These are phyloP conservation scores for Syrrhaptes paradoxus DNA, from an alignment of 2,113 vertebrate genomes.

Conservation along the genomic window DNA sequence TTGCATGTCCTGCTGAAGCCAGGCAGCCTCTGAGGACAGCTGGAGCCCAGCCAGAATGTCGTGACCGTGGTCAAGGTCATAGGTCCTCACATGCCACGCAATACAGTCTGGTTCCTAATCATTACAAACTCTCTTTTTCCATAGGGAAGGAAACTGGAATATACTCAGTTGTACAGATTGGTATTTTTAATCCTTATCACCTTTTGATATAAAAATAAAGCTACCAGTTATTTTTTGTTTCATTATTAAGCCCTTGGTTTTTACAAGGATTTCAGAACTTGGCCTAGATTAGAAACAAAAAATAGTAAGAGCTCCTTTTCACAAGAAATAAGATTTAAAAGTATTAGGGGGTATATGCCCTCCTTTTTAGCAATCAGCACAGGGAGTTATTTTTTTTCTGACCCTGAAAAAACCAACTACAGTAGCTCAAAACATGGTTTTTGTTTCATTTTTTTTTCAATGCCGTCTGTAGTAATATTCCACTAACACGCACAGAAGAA, in stretches of 20 bases:
- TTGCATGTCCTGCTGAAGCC: constrained; percentile 27
- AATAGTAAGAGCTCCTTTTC: constrained; percentile 54
- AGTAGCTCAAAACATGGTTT: neutral
- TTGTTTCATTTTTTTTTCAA: neutral
- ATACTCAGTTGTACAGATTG: neutral
- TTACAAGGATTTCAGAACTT: constrained; percentile 66
- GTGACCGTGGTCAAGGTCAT: constrained; percentile 30
- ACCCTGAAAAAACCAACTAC: neutral
- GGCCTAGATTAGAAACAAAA: constrained; percentile 61
- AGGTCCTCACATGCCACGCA: neutral
- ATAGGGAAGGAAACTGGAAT: constrained; percentile 7
- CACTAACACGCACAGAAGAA: neutral
- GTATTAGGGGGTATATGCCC: constrained; percentile 46
- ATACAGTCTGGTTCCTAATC: neutral
- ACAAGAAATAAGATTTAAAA: constrained; percentile 44
- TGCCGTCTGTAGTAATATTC: constrained; percentile 10
- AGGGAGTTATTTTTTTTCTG: neutral
- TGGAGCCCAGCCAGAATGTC: constrained; percentile 32
- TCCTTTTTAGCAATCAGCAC: constrained; percentile 4
- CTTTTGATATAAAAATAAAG: constrained; percentile 61
- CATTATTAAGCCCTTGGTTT: constrained; percentile 54
- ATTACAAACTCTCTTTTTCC: neutral
- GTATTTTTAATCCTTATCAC: constrained; percentile 60
- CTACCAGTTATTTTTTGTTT: constrained; percentile 54
- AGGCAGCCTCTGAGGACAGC: constrained; percentile 33